These are phyloP conservation scores for Amphiura filiformis DNA, from an alignment of 35 echinoderm and acorn worm genomes.

Conservation along the genomic window DNA sequence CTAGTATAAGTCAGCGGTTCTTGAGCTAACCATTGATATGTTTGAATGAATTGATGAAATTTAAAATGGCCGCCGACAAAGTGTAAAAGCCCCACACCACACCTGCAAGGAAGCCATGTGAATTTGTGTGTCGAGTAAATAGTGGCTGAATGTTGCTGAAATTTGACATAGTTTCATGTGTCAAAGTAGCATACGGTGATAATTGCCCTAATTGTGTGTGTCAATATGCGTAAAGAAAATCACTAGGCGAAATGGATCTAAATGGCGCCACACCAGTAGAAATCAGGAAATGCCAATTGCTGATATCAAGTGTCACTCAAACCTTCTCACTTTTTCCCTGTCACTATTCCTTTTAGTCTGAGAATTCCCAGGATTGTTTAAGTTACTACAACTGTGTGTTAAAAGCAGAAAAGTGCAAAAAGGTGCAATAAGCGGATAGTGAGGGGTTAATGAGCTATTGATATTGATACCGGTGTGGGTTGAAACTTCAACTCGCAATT, in stretches of 20 bases:
- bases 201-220: constrained; percentile 7
- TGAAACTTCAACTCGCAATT: background rate
- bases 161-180: background rate
- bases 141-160: background rate
- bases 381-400: too few relatives aligned
- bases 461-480: constrained; percentile 1
- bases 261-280: background rate
- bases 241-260: background rate
- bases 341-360: background rate
- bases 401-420: background rate
- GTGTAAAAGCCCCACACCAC: background rate
- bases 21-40: too few relatives aligned
- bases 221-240: constrained; percentile 12
- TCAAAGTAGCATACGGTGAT: background rate
- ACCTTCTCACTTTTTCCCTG: background rate
- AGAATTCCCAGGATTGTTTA: background rate
- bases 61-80: too few relatives aligned
- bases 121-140: background rate
- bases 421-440: background rate
- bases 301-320: constrained; percentile 14
- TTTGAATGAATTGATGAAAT: too few relatives aligned
- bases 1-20: too few relatives aligned
- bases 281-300: constrained; percentile 4
- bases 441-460: background rate
- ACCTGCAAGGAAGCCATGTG: background rate